Percentiles rank a stretch among this genome's conserved stretches.
Evolutionary conservation across 2,888 invertebrate genomes (phyloP).

Genomic region (Saturnia pavonia): DNA sequence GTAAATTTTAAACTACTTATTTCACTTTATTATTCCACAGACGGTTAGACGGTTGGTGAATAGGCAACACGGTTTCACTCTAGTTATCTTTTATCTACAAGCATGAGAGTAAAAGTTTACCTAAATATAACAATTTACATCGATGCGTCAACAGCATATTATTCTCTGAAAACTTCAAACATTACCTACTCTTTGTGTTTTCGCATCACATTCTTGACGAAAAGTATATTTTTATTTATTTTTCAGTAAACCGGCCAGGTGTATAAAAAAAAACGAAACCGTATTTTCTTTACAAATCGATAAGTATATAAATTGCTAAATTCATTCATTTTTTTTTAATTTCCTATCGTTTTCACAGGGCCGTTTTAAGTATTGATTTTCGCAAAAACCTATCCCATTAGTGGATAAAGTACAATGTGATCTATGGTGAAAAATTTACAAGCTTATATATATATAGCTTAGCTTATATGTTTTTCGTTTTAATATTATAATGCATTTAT

Average conservation of each 20-base stretch:
- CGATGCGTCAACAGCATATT: neutral
- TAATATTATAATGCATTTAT: no score
- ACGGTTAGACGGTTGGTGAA: neutral
- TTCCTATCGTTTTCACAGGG: no score
- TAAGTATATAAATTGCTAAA: no score
- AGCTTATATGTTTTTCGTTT: no score
- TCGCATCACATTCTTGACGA: neutral
- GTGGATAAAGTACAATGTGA: neutral
- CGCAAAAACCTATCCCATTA: no score
- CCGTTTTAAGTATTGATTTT: no score
- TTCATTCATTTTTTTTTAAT: no score
- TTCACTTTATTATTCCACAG: neutral
- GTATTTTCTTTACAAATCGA: neutral
- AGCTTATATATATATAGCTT: no score
- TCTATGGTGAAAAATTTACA: neutral
- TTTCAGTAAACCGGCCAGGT: no score
- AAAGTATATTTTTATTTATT: neutral
- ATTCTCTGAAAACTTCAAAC: conserved; percentile 7
- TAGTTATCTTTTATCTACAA: neutral
- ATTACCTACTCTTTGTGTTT: neutral
- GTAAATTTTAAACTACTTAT: neutral
- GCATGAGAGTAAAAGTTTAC: conserved; percentile 24
- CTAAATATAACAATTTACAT: conserved; percentile 15
- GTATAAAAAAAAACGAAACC: neutral
- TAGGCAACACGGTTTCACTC: neutral